Percentiles rank a stretch among this genome's conserved stretches.
These are phyloP conservation scores for Tachina lurida DNA, from an alignment of 2,888 invertebrate genomes.

Conservation along the genomic window DNA sequence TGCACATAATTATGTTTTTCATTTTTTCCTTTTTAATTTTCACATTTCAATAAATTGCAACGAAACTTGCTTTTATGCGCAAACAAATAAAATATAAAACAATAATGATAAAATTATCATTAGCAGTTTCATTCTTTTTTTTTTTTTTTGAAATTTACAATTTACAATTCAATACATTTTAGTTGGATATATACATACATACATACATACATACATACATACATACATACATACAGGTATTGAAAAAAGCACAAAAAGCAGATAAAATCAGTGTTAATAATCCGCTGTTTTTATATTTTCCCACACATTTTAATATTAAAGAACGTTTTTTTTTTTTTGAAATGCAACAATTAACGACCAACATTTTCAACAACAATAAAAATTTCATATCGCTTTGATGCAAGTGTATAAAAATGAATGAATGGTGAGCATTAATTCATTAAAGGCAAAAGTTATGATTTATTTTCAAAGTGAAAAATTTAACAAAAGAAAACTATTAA, in stretches of 20 bases:
- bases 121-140: slow-evolving; percentile 19
- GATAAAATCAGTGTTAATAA: slow-evolving; percentile 60
- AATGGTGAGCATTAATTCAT: neutral
- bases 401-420: slow-evolving; percentile 5
- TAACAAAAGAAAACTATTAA: neutral
- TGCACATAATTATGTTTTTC: neutral
- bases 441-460: slow-evolving; percentile 40
- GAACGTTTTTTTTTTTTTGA: slow-evolving; percentile 9
- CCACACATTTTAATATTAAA: slow-evolving; percentile 26
- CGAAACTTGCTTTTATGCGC: slow-evolving; percentile 10
- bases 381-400: slow-evolving; percentile 4
- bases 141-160: slow-evolving; percentile 30
- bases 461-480: neutral
- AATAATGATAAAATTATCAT: slow-evolving; percentile 43
- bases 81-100: slow-evolving; percentile 29
- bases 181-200: neutral
- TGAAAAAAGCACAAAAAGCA: slow-evolving; percentile 26
- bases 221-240: slow-evolving; percentile 3
- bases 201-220: neutral
- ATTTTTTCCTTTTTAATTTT: neutral
- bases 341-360: slow-evolving; percentile 58
- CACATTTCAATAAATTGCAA: slow-evolving; percentile 42
- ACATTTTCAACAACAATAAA: slow-evolving; percentile 42
- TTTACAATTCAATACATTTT: slow-evolving; percentile 51
- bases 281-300: slow-evolving; percentile 44